Evolutionary conservation across 2,888 invertebrate genomes (phyloP).

Genomic region (Coenonympha glycerion): DNA sequence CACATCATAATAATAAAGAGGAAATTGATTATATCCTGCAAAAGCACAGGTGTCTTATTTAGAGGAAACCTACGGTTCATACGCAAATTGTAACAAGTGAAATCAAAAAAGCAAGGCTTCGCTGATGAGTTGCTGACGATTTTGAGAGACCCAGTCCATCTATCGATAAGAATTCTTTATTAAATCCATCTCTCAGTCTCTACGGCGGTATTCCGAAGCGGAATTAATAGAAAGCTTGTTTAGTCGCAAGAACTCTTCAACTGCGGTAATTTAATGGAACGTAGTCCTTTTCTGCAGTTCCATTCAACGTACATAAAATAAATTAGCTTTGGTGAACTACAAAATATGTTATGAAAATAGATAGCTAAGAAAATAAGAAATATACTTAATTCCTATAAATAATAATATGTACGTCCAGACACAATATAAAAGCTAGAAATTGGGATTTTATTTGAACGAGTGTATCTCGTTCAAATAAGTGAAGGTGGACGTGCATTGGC

Average conservation of each 20-base stretch:
- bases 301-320: conserved; percentile 7
- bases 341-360: conserved; percentile 5
- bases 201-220: conserved; percentile 4
- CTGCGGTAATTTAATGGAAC: conserved; percentile 13
- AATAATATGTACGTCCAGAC: no score
- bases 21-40: no score
- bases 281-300: conserved; percentile 13
- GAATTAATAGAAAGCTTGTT: conserved; percentile 15
- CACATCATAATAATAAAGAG: no score
- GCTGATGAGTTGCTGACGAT: not conserved
- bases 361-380: not conserved
- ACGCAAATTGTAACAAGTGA: no score
- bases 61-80: no score
- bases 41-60: no score
- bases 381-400: not conserved
- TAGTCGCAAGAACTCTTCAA: conserved; percentile 9
- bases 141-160: conserved; percentile 1
- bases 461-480: no score
- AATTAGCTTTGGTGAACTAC: conserved; percentile 8
- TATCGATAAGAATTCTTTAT: conserved; percentile 10
- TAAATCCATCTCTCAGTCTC: conserved; percentile 7
- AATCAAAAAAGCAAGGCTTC: no score
- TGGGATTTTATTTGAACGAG: no score
- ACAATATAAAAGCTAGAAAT: no score
- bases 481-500: no score